Base-by-base conservation (phyloP, 2,113 vertebrate species). In the Grus americana region DNA sequence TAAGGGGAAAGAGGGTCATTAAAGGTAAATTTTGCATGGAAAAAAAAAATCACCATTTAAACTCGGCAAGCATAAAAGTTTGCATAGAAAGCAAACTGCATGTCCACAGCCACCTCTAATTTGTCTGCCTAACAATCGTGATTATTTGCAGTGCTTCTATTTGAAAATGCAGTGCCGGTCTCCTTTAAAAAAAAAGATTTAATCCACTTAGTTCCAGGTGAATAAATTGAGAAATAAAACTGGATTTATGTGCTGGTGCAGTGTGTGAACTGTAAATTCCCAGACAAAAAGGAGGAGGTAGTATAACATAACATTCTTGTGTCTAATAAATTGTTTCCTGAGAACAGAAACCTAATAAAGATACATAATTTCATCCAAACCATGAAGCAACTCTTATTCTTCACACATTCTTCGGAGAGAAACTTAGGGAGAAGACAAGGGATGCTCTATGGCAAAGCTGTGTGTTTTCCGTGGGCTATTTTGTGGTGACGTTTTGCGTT, bases 141-240 rank as follows among this genome's bases (percentile, higher is more conserved):
- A 94, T 92, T 96, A 93, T 85, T 80, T 93, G 93, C 55, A 93
- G 65, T 88, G 96, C 78, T 97, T 96, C 95, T 92, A 92, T 76
- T 96, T 96, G 96, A 93, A 97, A 97, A 94, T 88, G 96, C 79
- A 87, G 88, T 36, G 91, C 36, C 32, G 89, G 91, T 96, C 86
- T 78, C 88, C 90, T 81, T 80, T 97, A 68, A 34, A 66, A 90
- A 92, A 90, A 91, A 76, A 88, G 4, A 90, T 90, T 90, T 93
- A 96, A 95, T 94, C 91, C 91, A 97, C 94, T 98, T 98, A 97
- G 94, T 97, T 98, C 96, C 96, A 98, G 95, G 97, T 98, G 98
- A 98, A 97, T 96, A 98, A 96, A 97, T 96, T 95, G 95, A 97
- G 97, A 98, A 98, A 97, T 97, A 98, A 98, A 98, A 97, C 86